Base-by-base conservation (phyloP, 2,888 invertebrate genomes). In the Aporophyla lueneburgensis region DNA sequence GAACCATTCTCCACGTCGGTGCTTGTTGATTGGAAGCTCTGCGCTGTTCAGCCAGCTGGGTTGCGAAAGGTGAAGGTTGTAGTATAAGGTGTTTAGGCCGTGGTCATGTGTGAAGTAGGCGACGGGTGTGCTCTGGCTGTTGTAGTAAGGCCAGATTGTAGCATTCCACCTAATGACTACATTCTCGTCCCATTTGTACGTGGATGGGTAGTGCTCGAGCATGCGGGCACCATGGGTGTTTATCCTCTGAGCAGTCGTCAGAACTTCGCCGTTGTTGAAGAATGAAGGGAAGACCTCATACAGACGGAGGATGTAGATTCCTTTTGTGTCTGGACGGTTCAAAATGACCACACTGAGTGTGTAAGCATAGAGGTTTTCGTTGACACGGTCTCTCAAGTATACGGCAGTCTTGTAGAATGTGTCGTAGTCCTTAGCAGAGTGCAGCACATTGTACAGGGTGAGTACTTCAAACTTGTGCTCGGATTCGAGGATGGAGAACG, bases 31-130 rank as follows among this genome's bases (percentile, higher is more conserved):
- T 79, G 96, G 94, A 84, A 96, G 97, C 68, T 96, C 95, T 24
- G 96, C 93, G 73, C 97, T 97, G 78, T 97, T 96, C 89, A 98
- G 95, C 97, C 97, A 98, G 91, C 94, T 96, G 10, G 98, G 98
- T 89, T 97, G 97, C 74, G 97, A 95, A 86, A 98, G 91, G 85
- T 97, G 97, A 83, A 94, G 91, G 90, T 97, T 97, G 92, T 97
- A 97, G 94, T 98, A 98, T 90, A 97, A 97, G 43, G 97, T 89
- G 92, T 98, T 98, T 69, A 98, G 94, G 74, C 97, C 97, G 74
- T 97, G 94, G 92, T 98, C 98, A 89, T 98, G 98, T 24, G 97
- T 97, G 95, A 97, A 98, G 94, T 98, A 98, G 51, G 97, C 94
- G 63, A 98, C 86, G 19, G 96, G 93, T 74, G 97, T 96, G 80